A percentile compares a stretch with the other conserved stretches of the same genome.
Evolutionary conservation across 2,888 invertebrate genomes (phyloP).

Genomic region (Archaeoteleia sp.): DNA sequence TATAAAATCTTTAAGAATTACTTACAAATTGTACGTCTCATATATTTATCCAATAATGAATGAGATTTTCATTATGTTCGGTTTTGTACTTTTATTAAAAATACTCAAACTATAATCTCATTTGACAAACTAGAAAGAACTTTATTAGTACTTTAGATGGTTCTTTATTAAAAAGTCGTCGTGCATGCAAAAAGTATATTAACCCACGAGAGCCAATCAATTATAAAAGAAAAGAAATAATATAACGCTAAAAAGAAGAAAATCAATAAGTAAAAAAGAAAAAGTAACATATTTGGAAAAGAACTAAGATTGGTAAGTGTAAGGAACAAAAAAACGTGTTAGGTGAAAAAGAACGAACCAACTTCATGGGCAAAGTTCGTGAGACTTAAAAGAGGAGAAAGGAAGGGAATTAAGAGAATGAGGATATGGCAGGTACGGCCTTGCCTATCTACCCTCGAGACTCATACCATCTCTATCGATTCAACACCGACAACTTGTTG

Average conservation of each 20-base stretch:
- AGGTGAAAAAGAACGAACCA: conserved; percentile 22
- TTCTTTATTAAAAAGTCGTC: background rate
- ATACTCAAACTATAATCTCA: no score
- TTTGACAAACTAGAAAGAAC: no score
- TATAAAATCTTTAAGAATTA: no score
- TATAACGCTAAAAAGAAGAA: conserved; percentile 1
- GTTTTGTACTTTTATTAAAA: no score
- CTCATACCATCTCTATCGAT: conserved; percentile 70
- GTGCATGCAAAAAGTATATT: background rate
- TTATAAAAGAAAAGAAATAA: conserved; percentile 10
- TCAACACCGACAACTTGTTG: conserved; percentile 74
- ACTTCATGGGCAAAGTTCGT: conserved; percentile 43
- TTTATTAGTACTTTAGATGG: background rate
- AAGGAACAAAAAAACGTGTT: conserved; percentile 13
- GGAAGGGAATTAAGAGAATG: conserved; percentile 40
- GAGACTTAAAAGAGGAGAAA: conserved; percentile 24
- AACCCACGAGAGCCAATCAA: conserved; percentile 1
- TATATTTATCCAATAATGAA: no score
- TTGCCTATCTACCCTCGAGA: conserved; percentile 63
- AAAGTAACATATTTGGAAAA: conserved; percentile 9
- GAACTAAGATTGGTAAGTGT: conserved; percentile 15
- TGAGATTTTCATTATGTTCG: background rate
- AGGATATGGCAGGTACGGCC: conserved; percentile 56
- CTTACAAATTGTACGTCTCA: no score
- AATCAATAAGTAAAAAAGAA: conserved; percentile 8